A percentile compares a stretch with the other conserved stretches of the same genome.
Evolutionary conservation across 1,140 invertebrate genomes (phyloP).

Genomic region (Lucilia sericata): DNA sequence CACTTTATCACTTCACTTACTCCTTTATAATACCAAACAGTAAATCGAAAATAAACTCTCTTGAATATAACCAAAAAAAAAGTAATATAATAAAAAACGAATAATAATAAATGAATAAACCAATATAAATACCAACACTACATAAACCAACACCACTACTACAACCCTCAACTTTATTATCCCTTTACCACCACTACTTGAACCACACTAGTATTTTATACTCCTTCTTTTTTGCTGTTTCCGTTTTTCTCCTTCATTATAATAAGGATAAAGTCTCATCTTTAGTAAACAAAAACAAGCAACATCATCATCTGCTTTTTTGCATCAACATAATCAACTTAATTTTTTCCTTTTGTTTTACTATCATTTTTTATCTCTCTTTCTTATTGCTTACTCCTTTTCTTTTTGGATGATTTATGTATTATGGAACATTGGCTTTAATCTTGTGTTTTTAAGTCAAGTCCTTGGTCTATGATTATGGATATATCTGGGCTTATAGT

Average conservation of each 20-base stretch:
- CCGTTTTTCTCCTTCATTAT: not conserved
- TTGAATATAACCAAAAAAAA: constrained; percentile 24
- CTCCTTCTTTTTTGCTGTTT: not conserved
- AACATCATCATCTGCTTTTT: not conserved
- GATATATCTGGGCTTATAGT: too few species aligned
- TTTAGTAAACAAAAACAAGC: not conserved
- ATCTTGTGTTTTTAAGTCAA: too few species aligned
- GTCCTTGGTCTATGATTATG: too few species aligned
- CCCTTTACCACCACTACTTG: not conserved
- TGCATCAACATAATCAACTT: not conserved
- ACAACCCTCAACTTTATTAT: not conserved
- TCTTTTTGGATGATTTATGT: too few species aligned
- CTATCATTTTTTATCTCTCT: not conserved
- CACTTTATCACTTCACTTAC: constrained; percentile 43
- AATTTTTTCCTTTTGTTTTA: not conserved
- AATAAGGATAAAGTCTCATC: too few species aligned
- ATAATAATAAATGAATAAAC: constrained; percentile 12
- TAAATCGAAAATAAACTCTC: constrained; percentile 35
- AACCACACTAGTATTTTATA: not conserved
- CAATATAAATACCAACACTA: constrained; percentile 23
- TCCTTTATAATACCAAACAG: constrained; percentile 18
- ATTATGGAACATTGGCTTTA: too few species aligned
- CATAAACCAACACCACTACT: not conserved
- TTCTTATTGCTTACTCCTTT: too few species aligned
- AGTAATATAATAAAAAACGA: not conserved